A percentile compares a stretch with the other conserved stretches of the same genome.
phyloP scores from a whole-genome alignment of 2,888 invertebrate species.

The Nomada lathburiana region DNA sequence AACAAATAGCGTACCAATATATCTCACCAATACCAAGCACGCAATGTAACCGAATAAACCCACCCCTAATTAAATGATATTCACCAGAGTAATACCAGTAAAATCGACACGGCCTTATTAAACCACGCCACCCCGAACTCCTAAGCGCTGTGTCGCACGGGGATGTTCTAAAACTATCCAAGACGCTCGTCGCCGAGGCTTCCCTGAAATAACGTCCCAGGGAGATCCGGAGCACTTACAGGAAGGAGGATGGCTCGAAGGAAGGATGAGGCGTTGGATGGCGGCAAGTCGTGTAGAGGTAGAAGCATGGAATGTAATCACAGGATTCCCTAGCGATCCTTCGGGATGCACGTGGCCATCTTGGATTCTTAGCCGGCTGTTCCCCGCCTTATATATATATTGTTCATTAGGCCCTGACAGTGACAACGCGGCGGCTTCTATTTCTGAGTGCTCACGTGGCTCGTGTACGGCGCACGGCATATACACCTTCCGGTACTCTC shows the following conservation, averaged over 20 bases:
- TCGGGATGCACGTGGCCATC: constrained; percentile 81
- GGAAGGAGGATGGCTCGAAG: constrained; percentile 25
- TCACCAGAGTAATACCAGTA: not conserved
- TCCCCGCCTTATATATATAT: constrained; percentile 76
- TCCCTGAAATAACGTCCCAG: constrained; percentile 66
- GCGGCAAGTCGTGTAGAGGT: constrained; percentile 52
- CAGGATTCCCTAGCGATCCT: constrained; percentile 83
- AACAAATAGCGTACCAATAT: too few relatives aligned
- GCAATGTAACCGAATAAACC: too few relatives aligned
- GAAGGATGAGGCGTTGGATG: constrained; percentile 48
- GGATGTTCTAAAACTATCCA: constrained; percentile 72
- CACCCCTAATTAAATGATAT: not conserved
- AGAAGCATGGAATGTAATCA: constrained; percentile 83
- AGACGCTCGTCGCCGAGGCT: constrained; percentile 53
- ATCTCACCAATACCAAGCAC: too few relatives aligned
- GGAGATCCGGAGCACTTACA: constrained; percentile 24
- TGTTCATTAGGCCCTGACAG: constrained; percentile 81
- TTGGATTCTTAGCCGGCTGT: constrained; percentile 82
- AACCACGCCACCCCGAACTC: constrained; percentile 30
- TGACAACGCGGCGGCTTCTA: constrained; percentile 73
- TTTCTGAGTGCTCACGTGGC: constrained; percentile 62
- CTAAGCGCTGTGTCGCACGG: constrained; percentile 33
- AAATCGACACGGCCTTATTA: constrained; percentile 49
- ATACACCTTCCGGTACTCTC: constrained; percentile 43
- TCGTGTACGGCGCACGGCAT: constrained; percentile 14